A percentile compares a stretch with the other conserved stretches of the same genome.
Conservation (phyloP, 1,140 invertebrate species). For the Drosophila tropicalis region DNA sequence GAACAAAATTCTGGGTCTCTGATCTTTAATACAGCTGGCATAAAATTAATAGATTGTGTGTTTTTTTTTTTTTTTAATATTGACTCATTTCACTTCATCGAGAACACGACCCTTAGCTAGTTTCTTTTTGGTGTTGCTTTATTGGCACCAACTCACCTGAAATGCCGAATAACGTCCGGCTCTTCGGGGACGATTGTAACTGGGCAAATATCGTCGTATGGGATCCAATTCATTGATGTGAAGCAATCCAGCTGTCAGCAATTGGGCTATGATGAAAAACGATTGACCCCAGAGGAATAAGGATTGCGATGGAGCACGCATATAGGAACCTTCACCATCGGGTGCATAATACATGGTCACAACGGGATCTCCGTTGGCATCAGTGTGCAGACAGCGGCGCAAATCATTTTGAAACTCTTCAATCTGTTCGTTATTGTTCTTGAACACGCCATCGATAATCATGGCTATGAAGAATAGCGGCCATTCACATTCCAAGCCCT, state of each 20-base stretch:
- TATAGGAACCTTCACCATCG: constrained; percentile 86
- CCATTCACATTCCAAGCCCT: constrained; percentile 99
- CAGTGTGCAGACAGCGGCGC: constrained; percentile 89
- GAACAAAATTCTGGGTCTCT: too few relatives aligned
- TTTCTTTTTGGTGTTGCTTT: neutral
- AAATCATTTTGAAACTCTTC: constrained; percentile 95
- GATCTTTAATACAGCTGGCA: too few relatives aligned
- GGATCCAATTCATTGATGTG: constrained; percentile 98
- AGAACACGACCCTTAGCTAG: neutral
- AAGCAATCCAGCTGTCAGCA: constrained; percentile 94
- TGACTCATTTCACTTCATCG: constrained; percentile 36
- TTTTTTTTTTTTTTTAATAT: neutral
- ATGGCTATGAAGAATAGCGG: constrained; percentile 97
- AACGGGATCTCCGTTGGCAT: constrained; percentile 93
- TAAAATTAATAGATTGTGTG: too few relatives aligned
- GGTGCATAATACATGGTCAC: constrained; percentile 94
- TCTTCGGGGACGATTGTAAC: constrained; percentile 95
- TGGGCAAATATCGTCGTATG: constrained; percentile 96
- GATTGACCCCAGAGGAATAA: constrained; percentile 95
- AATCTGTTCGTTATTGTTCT: constrained; percentile 94
- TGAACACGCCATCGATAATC: constrained; percentile 97
- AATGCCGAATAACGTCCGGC: constrained; percentile 97
- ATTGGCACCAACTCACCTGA: constrained; percentile 88
- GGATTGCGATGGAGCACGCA: constrained; percentile 74
- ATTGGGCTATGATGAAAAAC: constrained; percentile 95